phyloP scores from a whole-genome alignment of 1,140 invertebrate genomes.

The Brachionus manjavacas region DNA sequence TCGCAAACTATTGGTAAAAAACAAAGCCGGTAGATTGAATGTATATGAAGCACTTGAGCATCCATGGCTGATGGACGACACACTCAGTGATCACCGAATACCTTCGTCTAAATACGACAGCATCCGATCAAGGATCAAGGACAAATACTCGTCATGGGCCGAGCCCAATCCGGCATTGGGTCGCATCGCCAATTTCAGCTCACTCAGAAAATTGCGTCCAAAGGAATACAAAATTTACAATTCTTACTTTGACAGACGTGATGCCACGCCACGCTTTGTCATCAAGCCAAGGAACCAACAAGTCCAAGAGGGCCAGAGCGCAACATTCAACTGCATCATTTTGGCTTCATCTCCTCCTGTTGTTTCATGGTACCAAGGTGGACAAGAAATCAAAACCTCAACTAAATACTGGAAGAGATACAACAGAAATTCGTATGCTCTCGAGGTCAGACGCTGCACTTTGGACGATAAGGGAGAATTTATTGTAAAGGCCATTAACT shows the following conservation, averaged over 20 bases:
- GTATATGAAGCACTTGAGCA: slow-evolving; percentile 93
- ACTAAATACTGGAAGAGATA: slow-evolving; percentile 99
- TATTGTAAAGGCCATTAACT: slow-evolving; percentile 91
- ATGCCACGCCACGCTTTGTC: slow-evolving; percentile 94
- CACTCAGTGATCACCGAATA: slow-evolving; percentile 67
- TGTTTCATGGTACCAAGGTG: slow-evolving; percentile 89
- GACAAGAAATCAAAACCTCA: slow-evolving; percentile 85
- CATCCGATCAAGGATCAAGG: slow-evolving; percentile 77
- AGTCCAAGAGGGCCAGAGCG: slow-evolving; percentile 91
- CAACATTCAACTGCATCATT: slow-evolving; percentile 92
- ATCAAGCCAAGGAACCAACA: slow-evolving; percentile 89
- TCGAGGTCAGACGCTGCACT: slow-evolving; percentile 91
- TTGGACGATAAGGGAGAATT: slow-evolving; percentile 93
- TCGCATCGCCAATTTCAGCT: slow-evolving; percentile 89
- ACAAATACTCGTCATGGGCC: slow-evolving; percentile 72
- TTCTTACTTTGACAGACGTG: slow-evolving; percentile 81
- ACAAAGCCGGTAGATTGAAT: slow-evolving; percentile 91
- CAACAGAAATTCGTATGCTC: slow-evolving; percentile 87
- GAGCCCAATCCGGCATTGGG: slow-evolving; percentile 88
- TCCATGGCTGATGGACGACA: slow-evolving; percentile 76
- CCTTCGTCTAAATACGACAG: slow-evolving; percentile 74
- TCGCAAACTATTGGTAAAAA: slow-evolving; percentile 78
- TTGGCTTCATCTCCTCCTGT: slow-evolving; percentile 88
- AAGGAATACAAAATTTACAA: slow-evolving; percentile 95
- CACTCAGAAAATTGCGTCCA: slow-evolving; percentile 86